Evolutionary conservation across 1,140 invertebrate genomes (phyloP).

Genomic region (Chlorops oryzae): DNA sequence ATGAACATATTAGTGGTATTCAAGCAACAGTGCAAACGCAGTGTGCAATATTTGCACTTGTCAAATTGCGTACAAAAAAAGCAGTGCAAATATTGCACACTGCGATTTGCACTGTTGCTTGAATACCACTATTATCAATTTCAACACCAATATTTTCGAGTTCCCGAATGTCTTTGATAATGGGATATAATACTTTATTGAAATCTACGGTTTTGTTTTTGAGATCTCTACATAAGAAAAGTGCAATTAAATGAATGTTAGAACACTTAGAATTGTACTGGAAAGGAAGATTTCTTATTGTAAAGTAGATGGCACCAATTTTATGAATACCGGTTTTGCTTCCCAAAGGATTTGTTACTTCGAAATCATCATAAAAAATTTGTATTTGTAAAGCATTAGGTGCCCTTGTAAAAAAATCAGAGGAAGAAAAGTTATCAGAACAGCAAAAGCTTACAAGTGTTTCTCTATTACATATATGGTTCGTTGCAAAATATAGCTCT

Average conservation of each 20-base stretch:
- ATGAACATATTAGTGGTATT: too few relatives aligned
- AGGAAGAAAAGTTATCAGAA: background rate
- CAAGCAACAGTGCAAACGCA: too few relatives aligned
- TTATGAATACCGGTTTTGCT: slow-evolving; percentile 7
- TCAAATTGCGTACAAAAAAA: too few relatives aligned
- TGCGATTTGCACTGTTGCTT: too few relatives aligned
- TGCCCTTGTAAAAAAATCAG: slow-evolving; percentile 3
- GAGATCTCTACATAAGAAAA: slow-evolving; percentile 9
- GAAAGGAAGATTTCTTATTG: slow-evolving; percentile 3
- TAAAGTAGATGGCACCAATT: slow-evolving; percentile 8
- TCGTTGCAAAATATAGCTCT: slow-evolving; percentile 1
- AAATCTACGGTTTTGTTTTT: slow-evolving; percentile 6
- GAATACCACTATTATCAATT: slow-evolving; percentile 1
- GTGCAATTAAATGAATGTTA: slow-evolving; percentile 4
- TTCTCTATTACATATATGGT: slow-evolving; percentile 7
- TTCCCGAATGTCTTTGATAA: background rate
- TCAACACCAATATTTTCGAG: slow-evolving; percentile 6
- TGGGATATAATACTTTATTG: slow-evolving; percentile 3
- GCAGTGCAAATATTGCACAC: too few relatives aligned
- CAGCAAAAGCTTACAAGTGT: slow-evolving; percentile 7
- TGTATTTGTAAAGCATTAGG: slow-evolving; percentile 10
- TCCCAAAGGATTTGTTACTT: slow-evolving; percentile 4
- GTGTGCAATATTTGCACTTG: too few relatives aligned
- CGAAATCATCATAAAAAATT: slow-evolving; percentile 11
- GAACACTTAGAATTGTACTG: slow-evolving; percentile 4